Percentiles rank a stretch among this genome's conserved stretches.
phyloP scores from a whole-genome alignment of 2,888 invertebrate genomes.

The Neria commutata region DNA sequence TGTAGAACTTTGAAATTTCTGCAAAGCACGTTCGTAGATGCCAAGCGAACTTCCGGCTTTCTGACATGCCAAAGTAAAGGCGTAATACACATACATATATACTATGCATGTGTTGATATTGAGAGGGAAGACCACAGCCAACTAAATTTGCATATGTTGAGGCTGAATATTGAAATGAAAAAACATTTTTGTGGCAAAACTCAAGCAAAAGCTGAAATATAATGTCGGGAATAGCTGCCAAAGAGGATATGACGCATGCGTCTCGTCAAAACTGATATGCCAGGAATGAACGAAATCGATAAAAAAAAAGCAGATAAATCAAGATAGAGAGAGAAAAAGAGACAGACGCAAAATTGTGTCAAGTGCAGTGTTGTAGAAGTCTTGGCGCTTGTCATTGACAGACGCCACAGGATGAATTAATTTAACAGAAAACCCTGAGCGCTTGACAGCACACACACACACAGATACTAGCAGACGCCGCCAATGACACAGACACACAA shows the following conservation, averaged over 20 bases:
- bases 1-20: too few relatives aligned
- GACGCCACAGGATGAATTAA: constrained; percentile 17
- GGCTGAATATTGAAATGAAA: not conserved
- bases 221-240: too few relatives aligned
- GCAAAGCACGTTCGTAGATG: too few relatives aligned
- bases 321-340: not conserved
- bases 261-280: too few relatives aligned
- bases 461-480: too few relatives aligned
- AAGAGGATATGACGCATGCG: not conserved
- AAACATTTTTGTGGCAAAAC: too few relatives aligned
- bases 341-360: constrained; percentile 3
- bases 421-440: not conserved
- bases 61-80: too few relatives aligned
- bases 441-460: not conserved
- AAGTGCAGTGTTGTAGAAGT: not conserved
- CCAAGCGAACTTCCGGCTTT: too few relatives aligned
- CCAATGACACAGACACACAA: not conserved
- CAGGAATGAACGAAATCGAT: not conserved
- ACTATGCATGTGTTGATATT: too few relatives aligned
- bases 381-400: constrained; percentile 12
- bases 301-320: not conserved
- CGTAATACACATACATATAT: too few relatives aligned
- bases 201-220: too few relatives aligned
- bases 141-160: too few relatives aligned
- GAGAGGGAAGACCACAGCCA: not conserved